These are phyloP conservation scores for Polylopha cassiicola DNA, from an alignment of 2,888 invertebrate species.

Conservation along the genomic window DNA sequence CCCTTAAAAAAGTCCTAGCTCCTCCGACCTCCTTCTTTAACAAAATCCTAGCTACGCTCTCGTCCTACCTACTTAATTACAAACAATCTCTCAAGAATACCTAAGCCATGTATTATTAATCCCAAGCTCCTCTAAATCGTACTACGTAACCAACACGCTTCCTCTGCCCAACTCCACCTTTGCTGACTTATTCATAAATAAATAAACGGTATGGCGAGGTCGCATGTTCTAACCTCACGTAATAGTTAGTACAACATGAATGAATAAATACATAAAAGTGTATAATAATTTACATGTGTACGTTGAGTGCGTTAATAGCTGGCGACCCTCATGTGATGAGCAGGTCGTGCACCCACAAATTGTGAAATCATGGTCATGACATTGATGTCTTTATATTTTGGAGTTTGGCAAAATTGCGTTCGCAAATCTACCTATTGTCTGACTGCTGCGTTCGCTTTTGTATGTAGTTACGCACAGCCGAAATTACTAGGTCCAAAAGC, in stretches of 20 bases:
- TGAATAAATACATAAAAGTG: slow-evolving; percentile 23
- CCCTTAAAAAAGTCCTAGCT: too few relatives aligned
- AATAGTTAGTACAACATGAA: slow-evolving; percentile 20
- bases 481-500: too few relatives aligned
- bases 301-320: slow-evolving; percentile 33
- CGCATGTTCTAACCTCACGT: slow-evolving; percentile 29
- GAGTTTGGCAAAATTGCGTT: too few relatives aligned
- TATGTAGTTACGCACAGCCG: too few relatives aligned
- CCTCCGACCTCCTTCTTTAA: too few relatives aligned
- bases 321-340: slow-evolving; percentile 36
- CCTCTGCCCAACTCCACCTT: slow-evolving; percentile 4
- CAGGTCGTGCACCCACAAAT: slow-evolving; percentile 51
- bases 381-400: slow-evolving; percentile 49
- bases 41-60: too few relatives aligned
- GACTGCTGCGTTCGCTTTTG: too few relatives aligned
- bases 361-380: slow-evolving; percentile 59
- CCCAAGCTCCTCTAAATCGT: too few relatives aligned
- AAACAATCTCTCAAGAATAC: too few relatives aligned
- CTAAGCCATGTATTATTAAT: too few relatives aligned
- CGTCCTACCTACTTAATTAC: too few relatives aligned
- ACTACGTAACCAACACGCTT: background rate
- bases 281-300: slow-evolving; percentile 25
- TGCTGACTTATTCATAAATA: slow-evolving; percentile 11
- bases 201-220: slow-evolving; percentile 25
- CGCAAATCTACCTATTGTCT: too few relatives aligned